These are phyloP conservation scores for Andrena trimmerana DNA, from an alignment of 2,888 invertebrate species.

Conservation along the genomic window DNA sequence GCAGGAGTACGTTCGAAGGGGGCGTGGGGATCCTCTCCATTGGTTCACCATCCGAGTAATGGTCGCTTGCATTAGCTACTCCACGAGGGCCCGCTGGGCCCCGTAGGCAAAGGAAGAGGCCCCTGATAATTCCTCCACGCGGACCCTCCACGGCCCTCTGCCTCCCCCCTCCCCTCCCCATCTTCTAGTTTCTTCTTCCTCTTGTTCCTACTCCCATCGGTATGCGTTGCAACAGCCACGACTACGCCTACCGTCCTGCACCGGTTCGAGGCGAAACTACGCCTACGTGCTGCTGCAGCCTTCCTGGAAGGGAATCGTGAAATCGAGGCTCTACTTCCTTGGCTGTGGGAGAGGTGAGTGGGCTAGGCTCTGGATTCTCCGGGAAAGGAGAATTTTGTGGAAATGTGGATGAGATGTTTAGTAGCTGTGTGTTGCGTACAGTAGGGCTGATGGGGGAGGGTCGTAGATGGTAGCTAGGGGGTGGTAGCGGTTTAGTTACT, in stretches of 20 bases:
- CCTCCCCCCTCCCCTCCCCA: background rate
- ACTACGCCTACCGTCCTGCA: conserved; percentile 65
- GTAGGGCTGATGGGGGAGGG: no score
- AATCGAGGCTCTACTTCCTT: background rate
- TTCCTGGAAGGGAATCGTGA: conserved; percentile 44
- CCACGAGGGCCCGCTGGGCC: conserved; percentile 67
- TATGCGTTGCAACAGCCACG: conserved; percentile 56
- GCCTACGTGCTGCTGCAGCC: conserved; percentile 56
- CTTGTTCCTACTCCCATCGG: conserved; percentile 53
- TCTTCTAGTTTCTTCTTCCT: conserved; percentile 47
- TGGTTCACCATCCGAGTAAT: conserved; percentile 84
- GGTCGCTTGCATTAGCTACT: conserved; percentile 84
- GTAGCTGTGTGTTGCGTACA: no score
- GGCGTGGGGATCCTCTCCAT: conserved; percentile 85
- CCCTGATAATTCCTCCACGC: conserved; percentile 69
- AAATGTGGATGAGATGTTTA: no score
- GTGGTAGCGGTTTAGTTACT: no score
- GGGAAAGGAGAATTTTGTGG: no score
- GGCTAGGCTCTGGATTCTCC: no score
- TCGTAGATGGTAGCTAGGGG: no score
- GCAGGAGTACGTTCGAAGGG: conserved; percentile 80
- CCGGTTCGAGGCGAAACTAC: conserved; percentile 47
- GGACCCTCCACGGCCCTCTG: conserved; percentile 38
- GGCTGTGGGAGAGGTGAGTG: no score
- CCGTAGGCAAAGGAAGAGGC: conserved; percentile 74